phyloP scores from a whole-genome alignment of 2,888 invertebrate species.

The Lithophane leautieri region DNA sequence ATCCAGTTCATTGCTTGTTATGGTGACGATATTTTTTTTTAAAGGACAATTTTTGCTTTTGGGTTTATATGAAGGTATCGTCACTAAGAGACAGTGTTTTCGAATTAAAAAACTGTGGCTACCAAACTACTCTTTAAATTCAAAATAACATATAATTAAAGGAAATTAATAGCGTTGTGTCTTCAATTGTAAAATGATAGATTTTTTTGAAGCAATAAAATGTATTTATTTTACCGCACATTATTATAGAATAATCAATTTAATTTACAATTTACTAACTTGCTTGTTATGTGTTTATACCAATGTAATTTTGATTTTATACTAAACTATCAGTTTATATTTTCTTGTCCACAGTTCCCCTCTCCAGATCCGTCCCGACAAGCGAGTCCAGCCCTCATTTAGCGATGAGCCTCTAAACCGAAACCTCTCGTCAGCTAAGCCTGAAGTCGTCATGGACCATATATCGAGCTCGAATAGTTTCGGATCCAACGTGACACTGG shows the following conservation, averaged over 20 bases:
- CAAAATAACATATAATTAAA: too few relatives aligned
- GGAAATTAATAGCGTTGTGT: too few relatives aligned
- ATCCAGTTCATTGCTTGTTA: too few relatives aligned
- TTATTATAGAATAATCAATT: background rate
- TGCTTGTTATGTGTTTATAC: too few relatives aligned
- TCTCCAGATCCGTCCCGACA: conserved; percentile 77
- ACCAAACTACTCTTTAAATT: too few relatives aligned
- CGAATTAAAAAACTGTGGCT: too few relatives aligned
- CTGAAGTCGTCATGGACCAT: conserved; percentile 77
- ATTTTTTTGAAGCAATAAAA: too few relatives aligned
- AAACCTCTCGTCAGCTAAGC: conserved; percentile 72
- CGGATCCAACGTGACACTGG: conserved; percentile 95
- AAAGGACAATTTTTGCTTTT: too few relatives aligned
- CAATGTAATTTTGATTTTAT: background rate
- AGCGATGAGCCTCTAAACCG: conserved; percentile 83
- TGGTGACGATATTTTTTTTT: background rate
- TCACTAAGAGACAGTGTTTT: background rate
- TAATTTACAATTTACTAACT: background rate
- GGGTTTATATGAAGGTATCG: background rate
- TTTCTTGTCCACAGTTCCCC: conserved; percentile 72
- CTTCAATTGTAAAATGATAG: too few relatives aligned
- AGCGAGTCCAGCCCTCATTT: conserved; percentile 80
- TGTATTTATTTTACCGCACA: too few relatives aligned
- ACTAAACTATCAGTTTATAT: background rate
- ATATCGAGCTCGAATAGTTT: conserved; percentile 92